Conservation (phyloP, 1,140 invertebrate genomes). For the Euwallacea similis region DNA sequence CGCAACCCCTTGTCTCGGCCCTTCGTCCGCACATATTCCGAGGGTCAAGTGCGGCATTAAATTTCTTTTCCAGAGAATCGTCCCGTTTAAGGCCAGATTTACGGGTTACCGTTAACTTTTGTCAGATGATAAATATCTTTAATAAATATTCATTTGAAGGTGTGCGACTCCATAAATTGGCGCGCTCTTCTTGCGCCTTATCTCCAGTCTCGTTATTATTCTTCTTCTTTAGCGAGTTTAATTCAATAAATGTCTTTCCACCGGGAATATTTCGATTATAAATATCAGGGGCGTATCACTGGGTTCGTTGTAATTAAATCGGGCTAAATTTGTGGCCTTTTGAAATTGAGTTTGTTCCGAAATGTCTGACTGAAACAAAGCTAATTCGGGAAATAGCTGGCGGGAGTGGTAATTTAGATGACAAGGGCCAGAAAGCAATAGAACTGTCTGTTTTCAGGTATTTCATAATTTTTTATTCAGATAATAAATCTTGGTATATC, state of each 20-base stretch:
- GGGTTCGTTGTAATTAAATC: not conserved
- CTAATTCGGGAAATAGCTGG: not conserved
- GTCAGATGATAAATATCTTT: constrained; percentile 30
- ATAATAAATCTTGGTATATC: not conserved
- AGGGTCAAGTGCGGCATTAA: constrained; percentile 4
- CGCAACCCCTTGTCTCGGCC: constrained; percentile 1
- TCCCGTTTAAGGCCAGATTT: constrained; percentile 17
- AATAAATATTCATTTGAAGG: constrained; percentile 33
- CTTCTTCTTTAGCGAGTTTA: constrained; percentile 14
- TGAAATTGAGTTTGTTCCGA: not conserved
- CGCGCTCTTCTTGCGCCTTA: constrained; percentile 14
- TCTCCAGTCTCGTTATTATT: constrained; percentile 22
- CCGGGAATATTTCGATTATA: constrained; percentile 23
- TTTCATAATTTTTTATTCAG: not conserved
- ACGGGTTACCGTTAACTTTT: constrained; percentile 22
- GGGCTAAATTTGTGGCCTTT: not conserved
- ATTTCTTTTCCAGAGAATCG: not conserved
- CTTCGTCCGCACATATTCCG: not conserved
- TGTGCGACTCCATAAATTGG: constrained; percentile 27
- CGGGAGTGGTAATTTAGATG: too few species aligned
- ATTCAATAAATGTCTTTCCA: constrained; percentile 27
- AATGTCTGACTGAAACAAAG: not conserved
- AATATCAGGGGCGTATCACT: not conserved
- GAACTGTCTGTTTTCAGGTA: not conserved
- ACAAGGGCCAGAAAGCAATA: not conserved